Evolutionary conservation across 2,113 vertebrate genomes (phyloP), one percentile per base, ranked within the genome.

Genomic region (Passerina amoena): DNA sequence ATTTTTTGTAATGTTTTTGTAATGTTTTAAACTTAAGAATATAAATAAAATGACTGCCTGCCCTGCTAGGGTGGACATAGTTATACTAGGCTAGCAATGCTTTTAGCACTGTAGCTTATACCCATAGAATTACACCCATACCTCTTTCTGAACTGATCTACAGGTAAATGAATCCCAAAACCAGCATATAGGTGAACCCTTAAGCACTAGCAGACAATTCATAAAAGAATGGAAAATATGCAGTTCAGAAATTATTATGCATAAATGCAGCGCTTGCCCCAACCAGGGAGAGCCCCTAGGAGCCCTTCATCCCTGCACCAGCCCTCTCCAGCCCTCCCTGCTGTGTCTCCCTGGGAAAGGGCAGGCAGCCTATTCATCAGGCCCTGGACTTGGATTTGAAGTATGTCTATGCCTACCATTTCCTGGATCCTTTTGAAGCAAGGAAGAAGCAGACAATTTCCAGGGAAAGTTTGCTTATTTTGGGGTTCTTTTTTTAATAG

Each of bases 221-320:
- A 59, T 57, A 40, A 51, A 82, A 77, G 54, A 42, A 27, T 31
- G 54, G 56, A 38, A 51, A 75, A 51, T 42, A 68, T 0, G 0
- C 1, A 3, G 30, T 38, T 94, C 56, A 70, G 64, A 70, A 92
- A 60, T 66, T 13, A 47, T n/a, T 50, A 13, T 14, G 42, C 37
- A 42, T n/a, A 60, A 82, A 56, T 37, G 59, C 45, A 64, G 66
- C n/a, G 44, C 48, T 65, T 82, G 48, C 21, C 37, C 40, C 0
- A 4, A 0, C 3, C 38, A 20, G 0, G 0, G 33, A 81, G 31
- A 51, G n/a, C 37, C 24, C 31, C 2, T 0, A 21, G 54, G 47
- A 85, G 50, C 42, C 21, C 33, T 77, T 40, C 56, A 53, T 90
- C 59, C 37, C 77, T 1, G 3, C 10, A 3, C 20, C 0, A 0